A percentile compares a stretch with the other conserved stretches of the same genome.
phyloP scores from a whole-genome alignment of 2,797 vertebrate genomes.

The Calcarius lapponicus region DNA sequence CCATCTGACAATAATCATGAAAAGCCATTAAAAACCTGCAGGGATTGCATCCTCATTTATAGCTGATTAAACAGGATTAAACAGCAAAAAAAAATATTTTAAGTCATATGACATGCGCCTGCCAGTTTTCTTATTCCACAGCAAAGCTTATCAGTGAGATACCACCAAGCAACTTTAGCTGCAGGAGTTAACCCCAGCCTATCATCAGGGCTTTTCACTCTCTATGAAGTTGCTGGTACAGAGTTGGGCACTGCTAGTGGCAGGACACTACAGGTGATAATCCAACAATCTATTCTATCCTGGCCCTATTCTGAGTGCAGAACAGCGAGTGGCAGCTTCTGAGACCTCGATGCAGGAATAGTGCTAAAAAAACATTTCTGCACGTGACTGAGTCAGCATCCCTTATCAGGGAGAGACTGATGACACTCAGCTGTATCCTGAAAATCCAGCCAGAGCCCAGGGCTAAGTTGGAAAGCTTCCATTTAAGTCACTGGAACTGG shows the following conservation, averaged over 20 bases:
- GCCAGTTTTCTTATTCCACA: background rate
- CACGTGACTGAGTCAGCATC: background rate
- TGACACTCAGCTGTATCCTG: background rate
- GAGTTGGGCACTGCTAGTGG: background rate
- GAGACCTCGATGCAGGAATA: background rate
- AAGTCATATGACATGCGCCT: background rate
- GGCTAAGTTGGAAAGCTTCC: conserved; percentile 19
- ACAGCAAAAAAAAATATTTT: background rate
- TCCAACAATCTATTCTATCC: background rate
- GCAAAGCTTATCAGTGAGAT: background rate
- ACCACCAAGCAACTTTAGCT: background rate
- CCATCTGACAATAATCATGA: background rate
- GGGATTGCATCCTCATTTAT: background rate
- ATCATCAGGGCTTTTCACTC: background rate
- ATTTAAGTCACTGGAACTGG: background rate
- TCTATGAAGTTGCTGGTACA: background rate
- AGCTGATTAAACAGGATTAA: background rate
- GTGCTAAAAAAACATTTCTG: background rate
- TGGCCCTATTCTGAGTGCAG: background rate
- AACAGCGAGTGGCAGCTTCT: background rate
- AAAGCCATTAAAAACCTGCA: background rate
- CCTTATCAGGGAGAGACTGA: background rate
- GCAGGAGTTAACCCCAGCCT: background rate
- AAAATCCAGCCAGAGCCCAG: background rate
- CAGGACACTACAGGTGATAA: background rate